Base-by-base conservation (phyloP, 2,113 vertebrate genomes). In the Neoarius graeffei region DNA sequence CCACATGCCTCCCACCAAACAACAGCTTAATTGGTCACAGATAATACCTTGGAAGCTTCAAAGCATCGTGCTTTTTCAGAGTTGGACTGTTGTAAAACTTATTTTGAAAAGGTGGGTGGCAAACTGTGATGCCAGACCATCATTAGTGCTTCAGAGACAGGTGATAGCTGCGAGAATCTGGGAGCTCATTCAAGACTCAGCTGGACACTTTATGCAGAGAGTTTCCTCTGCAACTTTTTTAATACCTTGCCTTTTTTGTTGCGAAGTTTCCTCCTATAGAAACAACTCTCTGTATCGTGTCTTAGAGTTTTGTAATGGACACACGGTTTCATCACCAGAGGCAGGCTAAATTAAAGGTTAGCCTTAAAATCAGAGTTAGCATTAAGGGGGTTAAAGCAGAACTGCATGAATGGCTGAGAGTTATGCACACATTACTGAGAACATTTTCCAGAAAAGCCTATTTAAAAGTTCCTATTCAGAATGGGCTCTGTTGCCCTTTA, bases 101-200 rank as follows among this genome's bases (percentile, higher is more conserved):
- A 7, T 67, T 88, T 88, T 83, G 85, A 87, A 90, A 81, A 86
- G 74, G 59, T 85, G 66, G 85, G 67, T 54, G 85, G 86, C 81
- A 89, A 74, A 88, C 87, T 90, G 59, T 71, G 86, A 88, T 85
- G 87, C 85, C 85, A 86, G 83, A 90, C 73, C 89, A 57, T 89
- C 79, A 76, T 90, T 91, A 90, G 85, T 64, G 69, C 80, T 84
- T 69, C 48, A 84, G 74, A 90, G 86, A 87, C 90, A 82, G 89
- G 92, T 92, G 91, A 94, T 92, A 89, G 91, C 91, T 85, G 84
- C 89, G 86, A 92, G 86, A 93, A 90, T 92, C 92, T 93, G 92
- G 94, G 93, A 94, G 83, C 89, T 88, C 77, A 82, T 92, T 94
- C 91, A 94, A 94, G 91, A 85, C 92, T 87, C 94, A 93, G 93